Evolutionary conservation across 2,797 vertebrate genomes (phyloP), one percentile per base, ranked within the genome.

Genomic region (Anas georgica): DNA sequence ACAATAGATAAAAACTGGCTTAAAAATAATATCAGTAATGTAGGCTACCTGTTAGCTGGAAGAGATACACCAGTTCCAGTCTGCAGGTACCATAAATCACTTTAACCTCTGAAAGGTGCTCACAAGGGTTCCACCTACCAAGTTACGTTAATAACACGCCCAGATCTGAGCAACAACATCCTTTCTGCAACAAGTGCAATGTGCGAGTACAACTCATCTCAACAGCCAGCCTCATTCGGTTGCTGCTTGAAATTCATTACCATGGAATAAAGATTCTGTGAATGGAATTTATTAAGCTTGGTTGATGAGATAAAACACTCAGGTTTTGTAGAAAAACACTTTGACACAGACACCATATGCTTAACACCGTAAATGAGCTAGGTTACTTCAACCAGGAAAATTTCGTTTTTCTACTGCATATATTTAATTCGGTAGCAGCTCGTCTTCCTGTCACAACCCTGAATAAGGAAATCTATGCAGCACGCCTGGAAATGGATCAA

Each of bases 401-500:
- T 22, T 23, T 33, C 17, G 7, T 33, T 67, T 56, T 64, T 69
- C 79, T 54, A 8, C 64, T 16, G 64, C 10, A 3, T 5, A 5
- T 5, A 10, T 35, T 43, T 33, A 26, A 66, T 63, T 7, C 17
- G 81, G 74, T 33, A 41, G 68, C n/a, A 25, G 70, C 73, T 63
- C 6, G 2, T 37, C 70, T 7, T 62, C 45, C 88, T 10, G n/a
- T 46, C 60, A 9, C 46, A 17, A 2, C 8, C 33, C 86, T 2
- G 73, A 12, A 12, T 14, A 2, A 1, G 2, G 73, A 20, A 63
- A 58, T 29, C 35, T 2, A 3, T 45, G 37, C 48, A 8, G 60
- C 0, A 6, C 2, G 39, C n/a, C 60, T 1, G 85, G 77, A 96
- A 97, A 97, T 75, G 97, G 97, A 97, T 97, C 83, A 88, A 96